Conservation (phyloP, 64 coral and sea anemone species). For the Montipora cactus region DNA sequence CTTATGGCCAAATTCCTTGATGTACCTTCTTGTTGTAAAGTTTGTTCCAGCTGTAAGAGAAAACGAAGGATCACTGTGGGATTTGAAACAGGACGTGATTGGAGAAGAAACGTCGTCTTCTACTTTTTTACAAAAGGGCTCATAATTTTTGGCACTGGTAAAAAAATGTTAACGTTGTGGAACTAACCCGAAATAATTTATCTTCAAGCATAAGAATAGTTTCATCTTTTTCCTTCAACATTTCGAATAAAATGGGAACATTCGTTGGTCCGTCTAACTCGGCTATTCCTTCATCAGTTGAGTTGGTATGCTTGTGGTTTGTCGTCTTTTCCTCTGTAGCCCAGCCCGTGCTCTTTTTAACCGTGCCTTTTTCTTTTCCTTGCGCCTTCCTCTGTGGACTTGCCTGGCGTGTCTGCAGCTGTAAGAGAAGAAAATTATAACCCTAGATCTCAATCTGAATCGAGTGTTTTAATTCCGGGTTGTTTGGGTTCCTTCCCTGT, state of each 20-base stretch:
- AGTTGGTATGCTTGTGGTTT: neutral
- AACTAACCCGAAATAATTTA: conserved; percentile 49
- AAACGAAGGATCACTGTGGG: neutral
- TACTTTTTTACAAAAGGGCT: no score
- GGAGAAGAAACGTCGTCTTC: no score
- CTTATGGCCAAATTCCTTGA: conserved; percentile 76
- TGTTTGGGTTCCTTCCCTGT: neutral
- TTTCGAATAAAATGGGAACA: conserved; percentile 46
- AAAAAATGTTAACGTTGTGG: neutral
- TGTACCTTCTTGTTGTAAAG: conserved; percentile 65
- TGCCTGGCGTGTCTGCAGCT: neutral
- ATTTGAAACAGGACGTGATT: neutral
- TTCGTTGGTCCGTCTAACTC: conserved; percentile 72
- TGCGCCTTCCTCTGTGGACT: neutral
- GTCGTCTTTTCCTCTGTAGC: neutral
- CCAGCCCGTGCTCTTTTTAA: neutral
- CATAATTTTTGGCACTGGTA: no score
- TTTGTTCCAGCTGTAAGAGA: conserved; percentile 74
- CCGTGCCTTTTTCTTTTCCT: neutral
- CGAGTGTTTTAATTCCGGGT: neutral
- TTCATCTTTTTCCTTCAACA: conserved; percentile 77
- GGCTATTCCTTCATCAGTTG: conserved; percentile 73
- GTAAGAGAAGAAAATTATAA: neutral
- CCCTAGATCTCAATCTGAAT: no score
- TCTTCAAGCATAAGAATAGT: conserved; percentile 52